phyloP scores from a whole-genome alignment of 2,113 vertebrate species.

The Climacteris rufus region DNA sequence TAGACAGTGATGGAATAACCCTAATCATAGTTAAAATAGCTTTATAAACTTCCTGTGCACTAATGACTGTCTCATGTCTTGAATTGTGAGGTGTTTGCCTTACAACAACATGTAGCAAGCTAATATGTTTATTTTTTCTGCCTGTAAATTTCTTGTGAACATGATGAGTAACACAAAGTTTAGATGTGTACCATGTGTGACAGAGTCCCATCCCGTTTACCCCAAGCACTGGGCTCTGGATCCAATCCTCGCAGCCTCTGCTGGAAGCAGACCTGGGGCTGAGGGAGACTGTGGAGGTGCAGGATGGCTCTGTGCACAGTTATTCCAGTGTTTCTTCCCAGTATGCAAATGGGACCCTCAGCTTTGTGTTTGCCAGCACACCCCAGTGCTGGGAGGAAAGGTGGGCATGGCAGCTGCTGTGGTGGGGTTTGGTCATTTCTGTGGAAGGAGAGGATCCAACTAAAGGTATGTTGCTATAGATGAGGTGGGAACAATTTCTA shows the following conservation, averaged over 20 bases:
- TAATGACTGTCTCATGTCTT: background rate
- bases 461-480: background rate
- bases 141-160: slow-evolving; percentile 17
- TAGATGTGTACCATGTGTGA: background rate
- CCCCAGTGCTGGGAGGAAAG: background rate
- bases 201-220: background rate
- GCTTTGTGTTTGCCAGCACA: background rate
- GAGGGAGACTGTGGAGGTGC: background rate
- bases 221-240: background rate
- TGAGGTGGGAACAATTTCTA: background rate
- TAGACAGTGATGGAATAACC: background rate
- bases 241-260: background rate
- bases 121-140: background rate
- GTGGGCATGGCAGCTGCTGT: background rate
- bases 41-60: background rate
- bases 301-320: background rate
- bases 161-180: background rate
- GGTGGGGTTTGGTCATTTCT: background rate
- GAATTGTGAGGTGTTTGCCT: background rate
- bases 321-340: background rate
- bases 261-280: background rate
- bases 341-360: background rate
- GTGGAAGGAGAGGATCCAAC: background rate
- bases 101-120: background rate
- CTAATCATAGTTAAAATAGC: background rate